Evolutionary conservation across 2,888 invertebrate genomes (phyloP).

Genomic region (Phaedon cochleariae): DNA sequence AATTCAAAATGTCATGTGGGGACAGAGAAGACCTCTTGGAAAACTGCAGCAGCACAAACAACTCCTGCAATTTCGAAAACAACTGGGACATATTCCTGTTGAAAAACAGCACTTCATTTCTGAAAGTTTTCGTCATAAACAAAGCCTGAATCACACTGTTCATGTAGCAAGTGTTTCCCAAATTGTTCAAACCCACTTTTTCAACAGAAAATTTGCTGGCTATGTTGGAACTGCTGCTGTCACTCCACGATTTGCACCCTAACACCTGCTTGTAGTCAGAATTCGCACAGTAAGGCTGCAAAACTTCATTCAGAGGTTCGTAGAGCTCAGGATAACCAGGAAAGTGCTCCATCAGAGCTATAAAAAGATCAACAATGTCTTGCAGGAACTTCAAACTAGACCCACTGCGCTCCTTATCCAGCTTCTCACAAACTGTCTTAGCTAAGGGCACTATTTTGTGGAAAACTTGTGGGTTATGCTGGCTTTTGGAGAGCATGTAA

Average conservation of each 20-base stretch:
- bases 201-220: conserved; percentile 54
- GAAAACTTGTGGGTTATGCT: conserved; percentile 65
- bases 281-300: conserved; percentile 54
- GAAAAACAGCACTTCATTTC: conserved; percentile 70
- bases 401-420: conserved; percentile 69
- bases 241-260: conserved; percentile 59
- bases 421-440: conserved; percentile 61
- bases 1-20: conserved; percentile 75
- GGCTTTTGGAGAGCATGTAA: conserved; percentile 70
- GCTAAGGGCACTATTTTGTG: conserved; percentile 68
- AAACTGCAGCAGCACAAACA: conserved; percentile 78
- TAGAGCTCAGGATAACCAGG: conserved; percentile 53
- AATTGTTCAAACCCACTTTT: conserved; percentile 80
- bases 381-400: conserved; percentile 63
- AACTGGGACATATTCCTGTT: conserved; percentile 68
- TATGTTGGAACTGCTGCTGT: conserved; percentile 46
- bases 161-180: conserved; percentile 91
- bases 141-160: conserved; percentile 87
- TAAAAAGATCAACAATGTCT: conserved; percentile 69
- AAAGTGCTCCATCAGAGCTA: conserved; percentile 66
- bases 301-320: conserved; percentile 53
- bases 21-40: conserved; percentile 73
- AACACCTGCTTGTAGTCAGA: conserved; percentile 53
- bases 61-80: conserved; percentile 70
- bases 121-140: conserved; percentile 82